Base-by-base conservation (phyloP, 1,140 invertebrate genomes). In the Bombus ignitus region DNA sequence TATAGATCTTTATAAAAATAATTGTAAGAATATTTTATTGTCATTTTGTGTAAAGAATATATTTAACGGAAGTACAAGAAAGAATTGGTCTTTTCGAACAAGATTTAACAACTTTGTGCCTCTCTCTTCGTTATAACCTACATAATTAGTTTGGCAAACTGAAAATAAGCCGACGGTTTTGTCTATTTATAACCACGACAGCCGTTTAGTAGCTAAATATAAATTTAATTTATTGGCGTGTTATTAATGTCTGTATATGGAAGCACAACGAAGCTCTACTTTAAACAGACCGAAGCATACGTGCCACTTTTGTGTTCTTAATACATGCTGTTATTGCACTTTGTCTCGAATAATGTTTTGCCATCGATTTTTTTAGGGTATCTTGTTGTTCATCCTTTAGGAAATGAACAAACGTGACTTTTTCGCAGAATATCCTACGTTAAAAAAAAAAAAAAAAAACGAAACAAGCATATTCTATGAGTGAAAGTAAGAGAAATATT, bases 161-260 rank as follows among this genome's bases (percentile, higher is more conserved):
- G 35, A 88, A 81, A 59, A 83, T 74, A 57, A 81, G 66, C 59
- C 59, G 35, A 32, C 59, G 37, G 68, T 62, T 32, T 81, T 59
- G 18, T 1, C 32, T 90, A 90, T 89, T 87, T 75, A 84, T 87
- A 87, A 65, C 32, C 28, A 4, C 39, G 81, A 73, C 77, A 57
- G 62, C 22, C 66, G 68, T 72, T 83, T 80, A 10, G 57, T 9
- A 15, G 53, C 73, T 89, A 90, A 87, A 87, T 89, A 90, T 90
- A 90, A 84, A 65, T 89, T 74, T 81, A 89, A 90, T 90, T 90
- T 90, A 89, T 87, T 87, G 84, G 68, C 73, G 73, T 35, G 62
- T 65, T 66, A 70, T 70, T 80, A 81, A 87, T 87, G 22, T 75
- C 81, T 53, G 65, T 68, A 44, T 77, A 74, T 84, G 77, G 76